Base-by-base conservation (phyloP, 2,797 vertebrate species). In the Carapus acus region DNA sequence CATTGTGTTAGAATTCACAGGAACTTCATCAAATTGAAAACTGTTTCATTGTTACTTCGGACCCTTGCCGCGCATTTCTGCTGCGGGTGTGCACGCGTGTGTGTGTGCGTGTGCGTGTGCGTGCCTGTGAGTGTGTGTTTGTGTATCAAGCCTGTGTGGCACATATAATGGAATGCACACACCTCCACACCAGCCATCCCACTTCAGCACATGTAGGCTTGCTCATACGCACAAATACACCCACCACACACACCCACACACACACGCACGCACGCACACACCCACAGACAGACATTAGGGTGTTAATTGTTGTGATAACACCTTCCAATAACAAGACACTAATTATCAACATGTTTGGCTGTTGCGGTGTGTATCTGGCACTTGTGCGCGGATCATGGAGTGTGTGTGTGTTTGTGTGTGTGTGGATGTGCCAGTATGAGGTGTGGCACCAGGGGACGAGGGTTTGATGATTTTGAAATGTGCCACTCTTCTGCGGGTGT, bases 301-400 rank as follows among this genome's bases (percentile, higher is more conserved):
- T 88, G 87, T 88, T 89, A 90, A 90, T 89, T 88, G 87, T 89
- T 89, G 85, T 86, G 86, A 88, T 87, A 84, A 85, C 87, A 89
- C 88, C 82, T 88, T 86, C 78, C 82, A 80, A 84, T 85, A 87
- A 86, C 88, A 84, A 81, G 80, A 79, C 81, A 81, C 84, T 89
- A 88, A 88, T 88, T 87, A 89, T 88, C 87, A 85, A 88, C 88
- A 88, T 87, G 85, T 86, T 85, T 88, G 86, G 81, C 83, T 85
- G 86, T 80, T 51, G 71, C 79, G 82, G 78, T 77, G 78, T 81
- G 79, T 87, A 83, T 85, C 86, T 87, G 85, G 83, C 86, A 86
- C 82, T 74, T 58, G 76, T 61, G 54, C 59, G 15, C 7, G 15
- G 63, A 77, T 81, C 78, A 67, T 74, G 73, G 75, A 69, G 13